phyloP scores from a whole-genome alignment of 1,140 invertebrate species.

The Diachasma alloeum region DNA sequence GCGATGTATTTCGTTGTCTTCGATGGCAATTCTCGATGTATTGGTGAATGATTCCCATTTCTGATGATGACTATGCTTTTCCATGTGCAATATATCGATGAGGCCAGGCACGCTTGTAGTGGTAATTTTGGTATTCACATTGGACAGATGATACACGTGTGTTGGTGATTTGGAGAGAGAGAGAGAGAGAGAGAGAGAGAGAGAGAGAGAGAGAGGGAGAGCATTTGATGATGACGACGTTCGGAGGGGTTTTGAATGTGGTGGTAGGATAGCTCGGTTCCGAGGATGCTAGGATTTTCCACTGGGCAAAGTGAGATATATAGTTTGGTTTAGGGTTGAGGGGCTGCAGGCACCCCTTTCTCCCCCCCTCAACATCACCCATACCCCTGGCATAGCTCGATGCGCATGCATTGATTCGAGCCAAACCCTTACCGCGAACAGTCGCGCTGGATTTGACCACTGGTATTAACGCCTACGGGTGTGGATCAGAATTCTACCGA shows the following conservation, averaged over 20 bases:
- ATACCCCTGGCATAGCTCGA: conserved; percentile 10
- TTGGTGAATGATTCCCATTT: conserved; percentile 5
- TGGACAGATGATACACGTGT: background rate
- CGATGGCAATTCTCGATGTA: background rate
- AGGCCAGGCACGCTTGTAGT: background rate
- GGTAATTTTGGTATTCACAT: conserved; percentile 16
- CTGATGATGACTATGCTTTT: conserved; percentile 6
- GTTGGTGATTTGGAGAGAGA: background rate
- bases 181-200: no score
- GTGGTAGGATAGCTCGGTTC: background rate
- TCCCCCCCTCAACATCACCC: background rate
- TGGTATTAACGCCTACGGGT: conserved; percentile 20
- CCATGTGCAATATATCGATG: background rate
- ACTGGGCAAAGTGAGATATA: conserved; percentile 1
- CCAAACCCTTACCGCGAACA: conserved; percentile 19
- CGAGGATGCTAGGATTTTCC: conserved; percentile 7
- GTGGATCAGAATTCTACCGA: background rate
- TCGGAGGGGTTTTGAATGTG: background rate
- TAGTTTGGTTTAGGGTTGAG: background rate
- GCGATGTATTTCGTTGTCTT: background rate
- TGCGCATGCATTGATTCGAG: conserved; percentile 24
- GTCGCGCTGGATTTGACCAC: conserved; percentile 15
- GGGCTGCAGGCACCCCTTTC: background rate
- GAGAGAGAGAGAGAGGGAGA: no score
- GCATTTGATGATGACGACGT: conserved; percentile 1